Evolutionary conservation across 2,113 vertebrate species (phyloP), one percentile per base, ranked within the genome.

Genomic region (Ictidomys tridecemlineatus): DNA sequence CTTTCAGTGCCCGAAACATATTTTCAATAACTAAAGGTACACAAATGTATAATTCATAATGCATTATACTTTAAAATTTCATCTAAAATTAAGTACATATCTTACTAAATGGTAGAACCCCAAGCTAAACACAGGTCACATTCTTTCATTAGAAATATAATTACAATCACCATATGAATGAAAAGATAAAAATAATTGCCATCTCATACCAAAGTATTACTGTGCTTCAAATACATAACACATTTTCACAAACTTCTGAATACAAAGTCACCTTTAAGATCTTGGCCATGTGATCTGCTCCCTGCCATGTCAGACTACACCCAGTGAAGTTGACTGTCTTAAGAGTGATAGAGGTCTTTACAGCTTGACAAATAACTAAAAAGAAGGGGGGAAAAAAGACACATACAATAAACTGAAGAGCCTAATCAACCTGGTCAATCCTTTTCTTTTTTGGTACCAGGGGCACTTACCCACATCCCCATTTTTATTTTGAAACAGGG

Each of bases 301-400:
- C 99, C 96, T 98, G 99, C 99, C 99, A 99, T 0, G 99, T 99
- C 65, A 99, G 98, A 98, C 98, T 99, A 98, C 99, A 99, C 74
- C 99, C 99, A 1, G 99, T 99, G 96, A 99, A 99, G 98, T 99
- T 99, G 85, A 99, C 94, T 2, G 96, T 99, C 98, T 98, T 99
- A 97, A 99, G 99, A 84, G 97, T 98, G 91, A 98, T 10, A 26
- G 99, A 99, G 97, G 99, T 99, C 97, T 99, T 99, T 84, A 99
- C 98, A 97, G 99, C 99, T 98, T 99, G 99, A 98, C 99, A 99
- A 98, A 99, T 98, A 85, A 98, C 99, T 97, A 91, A 97, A 98
- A 92, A 85, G 97, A 53, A 97, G 97, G 93, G 96, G 78, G 8
- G 11, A 97, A n/a, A 95, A 84, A 18, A 70, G 34, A 96, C 51